Percentiles rank a stretch among this genome's conserved stretches.
Conservation (phyloP, 2,888 invertebrate species). For the Tipula vernalis region DNA sequence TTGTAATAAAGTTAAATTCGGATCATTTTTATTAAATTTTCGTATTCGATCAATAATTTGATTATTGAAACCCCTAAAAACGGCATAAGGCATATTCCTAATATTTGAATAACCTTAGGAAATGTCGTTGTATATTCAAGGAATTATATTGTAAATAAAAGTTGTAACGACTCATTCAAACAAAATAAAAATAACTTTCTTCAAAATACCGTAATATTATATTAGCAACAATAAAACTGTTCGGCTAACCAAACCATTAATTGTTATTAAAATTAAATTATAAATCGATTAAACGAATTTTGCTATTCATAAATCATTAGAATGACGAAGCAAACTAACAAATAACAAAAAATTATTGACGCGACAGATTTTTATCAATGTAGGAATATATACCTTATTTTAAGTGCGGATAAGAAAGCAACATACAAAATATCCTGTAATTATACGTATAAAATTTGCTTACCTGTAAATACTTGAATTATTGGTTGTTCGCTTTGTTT, state of each 20-base stretch:
- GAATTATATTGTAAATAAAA: neutral
- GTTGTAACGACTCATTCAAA: neutral
- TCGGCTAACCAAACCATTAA: neutral
- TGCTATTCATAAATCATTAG: neutral
- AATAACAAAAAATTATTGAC: neutral
- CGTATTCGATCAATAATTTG: no score
- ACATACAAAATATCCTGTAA: neutral
- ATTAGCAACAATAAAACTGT: neutral
- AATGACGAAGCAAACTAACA: neutral
- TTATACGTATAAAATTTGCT: neutral
- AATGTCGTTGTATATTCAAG: neutral
- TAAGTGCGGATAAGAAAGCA: neutral
- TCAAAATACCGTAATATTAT: neutral
- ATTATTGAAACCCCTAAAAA: no score
- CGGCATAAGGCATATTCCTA: no score
- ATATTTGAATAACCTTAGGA: no score
- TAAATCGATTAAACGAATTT: neutral
- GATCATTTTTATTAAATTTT: no score
- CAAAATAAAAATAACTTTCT: neutral
- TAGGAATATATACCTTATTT: neutral
- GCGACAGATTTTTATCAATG: neutral
- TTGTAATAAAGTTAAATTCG: no score
- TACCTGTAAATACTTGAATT: neutral
- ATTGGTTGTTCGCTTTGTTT: neutral
- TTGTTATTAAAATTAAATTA: neutral